Percentiles rank a stretch among this genome's conserved stretches.
phyloP scores from a whole-genome alignment of 2,797 vertebrate species.

The Lophotriccus pileatus region DNA sequence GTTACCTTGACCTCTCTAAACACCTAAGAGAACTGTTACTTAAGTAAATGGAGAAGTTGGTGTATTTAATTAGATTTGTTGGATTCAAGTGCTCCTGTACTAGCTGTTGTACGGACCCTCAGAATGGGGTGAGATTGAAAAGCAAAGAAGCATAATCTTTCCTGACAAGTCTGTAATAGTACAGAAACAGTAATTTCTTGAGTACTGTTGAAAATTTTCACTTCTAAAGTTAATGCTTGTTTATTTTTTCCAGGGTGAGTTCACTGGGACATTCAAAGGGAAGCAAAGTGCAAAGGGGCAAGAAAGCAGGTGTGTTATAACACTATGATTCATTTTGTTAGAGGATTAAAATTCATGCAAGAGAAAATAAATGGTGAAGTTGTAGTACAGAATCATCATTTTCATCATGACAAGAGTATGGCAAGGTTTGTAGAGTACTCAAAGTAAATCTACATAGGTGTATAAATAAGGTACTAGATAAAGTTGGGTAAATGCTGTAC shows the following conservation, averaged over 20 bases:
- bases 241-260: not conserved
- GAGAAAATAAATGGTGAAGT: not conserved
- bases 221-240: not conserved
- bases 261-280: not conserved
- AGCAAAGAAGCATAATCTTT: not conserved
- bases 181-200: not conserved
- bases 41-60: not conserved
- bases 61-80: not conserved
- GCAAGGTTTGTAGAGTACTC: not conserved
- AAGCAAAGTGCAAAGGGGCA: not conserved
- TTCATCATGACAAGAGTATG: not conserved
- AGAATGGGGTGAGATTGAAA: not conserved
- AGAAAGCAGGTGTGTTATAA: not conserved
- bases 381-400: not conserved
- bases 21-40: not conserved
- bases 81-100: not conserved
- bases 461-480: not conserved
- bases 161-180: not conserved
- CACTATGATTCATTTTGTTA: not conserved
- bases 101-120: not conserved
- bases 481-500: not conserved
- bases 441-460: not conserved
- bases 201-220: not conserved
- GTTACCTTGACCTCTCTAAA: not conserved
- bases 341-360: not conserved